Conservation (phyloP, 2,113 vertebrate genomes). For the Nothocercus nigrocapillus region DNA sequence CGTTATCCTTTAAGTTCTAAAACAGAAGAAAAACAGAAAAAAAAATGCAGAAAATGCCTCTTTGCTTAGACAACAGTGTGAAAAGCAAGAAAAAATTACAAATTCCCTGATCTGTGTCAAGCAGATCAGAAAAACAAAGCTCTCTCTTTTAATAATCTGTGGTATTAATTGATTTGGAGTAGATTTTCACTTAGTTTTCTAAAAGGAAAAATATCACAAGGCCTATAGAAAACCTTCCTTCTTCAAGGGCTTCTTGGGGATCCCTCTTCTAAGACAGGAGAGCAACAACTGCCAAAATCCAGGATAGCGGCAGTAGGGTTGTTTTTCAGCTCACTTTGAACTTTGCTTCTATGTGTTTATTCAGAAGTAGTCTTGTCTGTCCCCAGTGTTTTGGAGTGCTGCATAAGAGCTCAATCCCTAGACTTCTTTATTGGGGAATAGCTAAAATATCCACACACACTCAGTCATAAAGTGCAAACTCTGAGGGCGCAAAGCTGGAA, state of each 20-base stretch:
- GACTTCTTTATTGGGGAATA: background rate
- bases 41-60: background rate
- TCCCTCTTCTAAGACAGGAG: background rate
- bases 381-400: background rate
- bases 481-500: background rate
- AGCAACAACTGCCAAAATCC: background rate
- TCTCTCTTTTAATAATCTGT: background rate
- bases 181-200: background rate
- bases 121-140: background rate
- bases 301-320: background rate
- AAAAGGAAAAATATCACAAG: background rate
- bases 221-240: background rate
- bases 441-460: background rate
- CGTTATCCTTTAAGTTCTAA: background rate
- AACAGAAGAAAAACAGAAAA: background rate
- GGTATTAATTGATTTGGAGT: background rate
- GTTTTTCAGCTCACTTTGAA: background rate
- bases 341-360: background rate
- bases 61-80: background rate
- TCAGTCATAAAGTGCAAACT: background rate
- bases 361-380: background rate
- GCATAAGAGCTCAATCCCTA: background rate
- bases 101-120: background rate
- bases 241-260: background rate
- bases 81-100: background rate